Percentiles rank a stretch among this genome's conserved stretches.
phyloP scores from a whole-genome alignment of 1,140 invertebrate species.

The Zelostemma sp. region DNA sequence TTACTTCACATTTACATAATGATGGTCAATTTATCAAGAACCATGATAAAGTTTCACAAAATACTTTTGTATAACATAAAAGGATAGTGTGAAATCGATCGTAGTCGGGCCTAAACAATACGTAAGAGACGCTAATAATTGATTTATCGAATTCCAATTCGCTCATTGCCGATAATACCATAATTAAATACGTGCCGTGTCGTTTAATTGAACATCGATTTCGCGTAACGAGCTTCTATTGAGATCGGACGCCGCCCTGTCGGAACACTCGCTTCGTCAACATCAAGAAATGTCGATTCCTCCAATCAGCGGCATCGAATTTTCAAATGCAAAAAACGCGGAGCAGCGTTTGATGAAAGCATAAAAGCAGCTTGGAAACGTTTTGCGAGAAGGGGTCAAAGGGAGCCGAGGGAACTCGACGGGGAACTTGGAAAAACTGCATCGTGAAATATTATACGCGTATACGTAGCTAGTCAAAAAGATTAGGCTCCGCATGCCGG shows the following conservation, averaged over 20 bases:
- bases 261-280: background rate
- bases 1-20: too few species aligned
- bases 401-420: conserved; percentile 33
- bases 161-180: conserved; percentile 1
- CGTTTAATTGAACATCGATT: conserved; percentile 17
- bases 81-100: conserved; percentile 5
- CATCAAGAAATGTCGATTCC: background rate
- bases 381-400: conserved; percentile 28
- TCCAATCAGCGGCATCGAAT: background rate
- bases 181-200: conserved; percentile 5
- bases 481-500: conserved; percentile 50
- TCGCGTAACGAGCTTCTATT: background rate
- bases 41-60: too few species aligned
- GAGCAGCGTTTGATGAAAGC: background rate
- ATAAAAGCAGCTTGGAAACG: background rate
- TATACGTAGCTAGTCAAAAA: conserved; percentile 52
- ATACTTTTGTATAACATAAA: too few species aligned
- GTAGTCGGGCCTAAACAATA: conserved; percentile 13
- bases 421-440: conserved; percentile 47
- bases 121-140: background rate
- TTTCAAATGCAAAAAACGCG: background rate
- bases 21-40: too few species aligned
- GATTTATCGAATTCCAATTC: conserved; percentile 9
- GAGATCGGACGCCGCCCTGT: background rate
- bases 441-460: conserved; percentile 50